phyloP scores from a whole-genome alignment of 2,888 invertebrate genomes.

The Synanthedon myopaeformis region DNA sequence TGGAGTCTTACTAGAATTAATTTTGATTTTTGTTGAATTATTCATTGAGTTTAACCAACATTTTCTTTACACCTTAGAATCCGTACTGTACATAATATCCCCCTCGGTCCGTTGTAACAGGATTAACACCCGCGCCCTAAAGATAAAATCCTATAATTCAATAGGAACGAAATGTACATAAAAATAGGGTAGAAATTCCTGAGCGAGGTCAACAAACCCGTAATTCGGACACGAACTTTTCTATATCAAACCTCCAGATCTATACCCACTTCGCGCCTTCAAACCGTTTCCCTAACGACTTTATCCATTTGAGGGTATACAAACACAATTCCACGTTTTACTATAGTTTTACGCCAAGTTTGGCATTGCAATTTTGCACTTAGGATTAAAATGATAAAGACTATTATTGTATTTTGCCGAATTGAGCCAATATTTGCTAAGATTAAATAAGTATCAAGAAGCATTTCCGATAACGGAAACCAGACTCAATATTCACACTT shows the following conservation, averaged over 20 bases:
- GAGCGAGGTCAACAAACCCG: constrained; percentile 42
- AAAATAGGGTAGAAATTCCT: constrained; percentile 29
- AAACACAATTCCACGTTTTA: constrained; percentile 15
- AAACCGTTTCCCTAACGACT: constrained; percentile 25
- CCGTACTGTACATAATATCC: not conserved
- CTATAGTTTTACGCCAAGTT: not conserved
- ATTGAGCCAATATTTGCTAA: constrained; percentile 45
- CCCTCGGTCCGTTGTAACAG: not conserved
- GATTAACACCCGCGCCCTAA: not conserved
- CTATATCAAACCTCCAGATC: constrained; percentile 49
- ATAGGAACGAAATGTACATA: constrained; percentile 33
- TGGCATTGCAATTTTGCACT: not conserved
- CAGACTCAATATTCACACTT: too few relatives aligned
- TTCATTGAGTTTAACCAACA: not conserved
- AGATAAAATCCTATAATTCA: constrained; percentile 15
- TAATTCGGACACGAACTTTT: constrained; percentile 52
- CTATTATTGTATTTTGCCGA: constrained; percentile 28
- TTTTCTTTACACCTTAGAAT: not conserved
- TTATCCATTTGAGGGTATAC: constrained; percentile 26
- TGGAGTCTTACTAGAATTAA: too few relatives aligned
- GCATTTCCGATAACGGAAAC: too few relatives aligned
- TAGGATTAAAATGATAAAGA: not conserved
- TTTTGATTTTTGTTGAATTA: too few relatives aligned
- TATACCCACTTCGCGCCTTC: constrained; percentile 24
- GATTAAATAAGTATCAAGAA: constrained; percentile 30